Base-by-base conservation (phyloP, 2,113 vertebrate species). In the Mellivora capensis region DNA sequence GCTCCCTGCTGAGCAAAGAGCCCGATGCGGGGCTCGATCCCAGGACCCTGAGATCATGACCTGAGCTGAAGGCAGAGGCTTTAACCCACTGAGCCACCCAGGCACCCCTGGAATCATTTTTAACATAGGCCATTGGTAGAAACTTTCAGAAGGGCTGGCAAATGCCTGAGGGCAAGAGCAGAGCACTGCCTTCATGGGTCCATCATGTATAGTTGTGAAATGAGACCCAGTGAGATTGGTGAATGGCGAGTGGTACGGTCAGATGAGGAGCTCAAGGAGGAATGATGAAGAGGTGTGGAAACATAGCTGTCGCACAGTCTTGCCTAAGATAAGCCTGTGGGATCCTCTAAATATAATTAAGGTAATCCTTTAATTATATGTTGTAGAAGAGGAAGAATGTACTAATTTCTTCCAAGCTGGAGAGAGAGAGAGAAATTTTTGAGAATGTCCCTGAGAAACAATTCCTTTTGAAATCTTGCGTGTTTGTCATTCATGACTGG, bases 321-420 rank as follows among this genome's bases (percentile, higher is more conserved):
- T 71, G 62, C 74, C 87, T 86, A 31, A 71, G 31, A 94, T 77
- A 96, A 96, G 61, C 61, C 91, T 82, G 29, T 61, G 37, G 17
- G 5, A 81, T 39, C 44, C 21, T 93, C 67, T 64, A 91, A 79
- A 74, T 52, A 49, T 91, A 96, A 89, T 84, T 94, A 87, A 59
- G 59, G 39, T 81, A 82, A 96, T 71, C 61, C 74, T 72, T 96
- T 69, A 94, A 67, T 97, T 61, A 90, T 59, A 81, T 21, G 23
- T 21, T 85, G 57, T 34, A 76, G 91, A 82, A 93, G 10, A 93
- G 27, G 7, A 31, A 10, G 85, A 84, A 37, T 54, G 27, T 71
- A 18, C 27, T 72, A 2, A 87, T 85, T 59, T 97, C 54, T 81
- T 39, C 86, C 37, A 67, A 93, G 71, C 23, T 76, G 85, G 42